These are phyloP conservation scores for Drosophila anomalipes DNA, from an alignment of 2,888 invertebrate species.

Conservation along the genomic window DNA sequence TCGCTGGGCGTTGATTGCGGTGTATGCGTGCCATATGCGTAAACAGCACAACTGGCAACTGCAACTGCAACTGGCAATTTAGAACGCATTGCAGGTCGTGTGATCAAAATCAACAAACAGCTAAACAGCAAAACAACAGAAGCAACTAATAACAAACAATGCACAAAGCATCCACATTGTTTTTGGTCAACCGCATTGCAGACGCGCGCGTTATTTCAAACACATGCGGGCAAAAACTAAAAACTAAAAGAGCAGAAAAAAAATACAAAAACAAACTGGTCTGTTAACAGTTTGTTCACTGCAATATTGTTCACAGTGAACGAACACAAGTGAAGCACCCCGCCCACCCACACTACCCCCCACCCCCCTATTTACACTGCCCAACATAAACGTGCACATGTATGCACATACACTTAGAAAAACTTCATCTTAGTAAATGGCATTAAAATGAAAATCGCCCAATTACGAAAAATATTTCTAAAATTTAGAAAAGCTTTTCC, in stretches of 20 bases:
- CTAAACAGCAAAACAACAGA: slow-evolving; percentile 32
- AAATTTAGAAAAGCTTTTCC: neutral
- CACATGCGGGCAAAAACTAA: slow-evolving; percentile 30
- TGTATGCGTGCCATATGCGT: slow-evolving; percentile 55
- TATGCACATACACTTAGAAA: neutral
- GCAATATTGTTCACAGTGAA: slow-evolving; percentile 32
- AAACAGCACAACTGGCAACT: slow-evolving; percentile 1
- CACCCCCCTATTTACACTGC: neutral
- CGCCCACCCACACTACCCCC: neutral
- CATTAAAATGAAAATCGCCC: neutral
- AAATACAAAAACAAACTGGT: slow-evolving; percentile 46
- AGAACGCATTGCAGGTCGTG: slow-evolving; percentile 53
- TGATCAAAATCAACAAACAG: slow-evolving; percentile 65
- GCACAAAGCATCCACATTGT: slow-evolving; percentile 71
- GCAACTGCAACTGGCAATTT: slow-evolving; percentile 16
- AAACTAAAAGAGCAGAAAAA: neutral
- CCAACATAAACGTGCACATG: neutral
- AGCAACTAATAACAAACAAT: slow-evolving; percentile 38
- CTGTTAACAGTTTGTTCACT: slow-evolving; percentile 66
- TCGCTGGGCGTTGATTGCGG: slow-evolving; percentile 57
- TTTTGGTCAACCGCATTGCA: slow-evolving; percentile 75
- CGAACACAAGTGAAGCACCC: neutral
- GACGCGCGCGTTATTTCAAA: slow-evolving; percentile 53
- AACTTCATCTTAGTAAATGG: neutral
- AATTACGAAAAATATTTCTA: neutral